Percentiles rank a stretch among this genome's conserved stretches.
Conservation (phyloP, 2,797 vertebrate genomes). For the Hoplostethus mediterraneus region DNA sequence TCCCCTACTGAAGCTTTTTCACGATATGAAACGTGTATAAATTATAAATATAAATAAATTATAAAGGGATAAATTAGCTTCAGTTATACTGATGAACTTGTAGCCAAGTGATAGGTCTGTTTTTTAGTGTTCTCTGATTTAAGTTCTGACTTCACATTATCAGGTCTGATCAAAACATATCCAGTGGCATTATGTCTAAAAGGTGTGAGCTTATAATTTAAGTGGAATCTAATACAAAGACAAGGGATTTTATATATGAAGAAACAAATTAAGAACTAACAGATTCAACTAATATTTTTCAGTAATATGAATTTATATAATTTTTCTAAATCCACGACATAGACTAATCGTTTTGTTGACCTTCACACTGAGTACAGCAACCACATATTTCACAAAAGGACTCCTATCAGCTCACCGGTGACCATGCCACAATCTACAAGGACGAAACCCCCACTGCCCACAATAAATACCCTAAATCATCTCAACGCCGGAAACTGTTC, state of each 20-base stretch:
- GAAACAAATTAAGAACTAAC: no score
- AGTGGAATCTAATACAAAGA: no score
- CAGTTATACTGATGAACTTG: neutral
- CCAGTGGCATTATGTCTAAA: no score
- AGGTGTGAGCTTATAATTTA: no score
- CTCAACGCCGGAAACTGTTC: conserved; percentile 21
- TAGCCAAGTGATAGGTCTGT: no score
- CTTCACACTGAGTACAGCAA: neutral
- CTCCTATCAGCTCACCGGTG: conserved; percentile 1
- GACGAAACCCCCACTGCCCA: conserved; percentile 51
- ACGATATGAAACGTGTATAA: neutral
- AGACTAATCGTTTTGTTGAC: neutral
- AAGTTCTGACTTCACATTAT: no score
- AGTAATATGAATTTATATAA: no score
- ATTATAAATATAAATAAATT: no score
- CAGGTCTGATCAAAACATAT: no score
- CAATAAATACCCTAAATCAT: conserved; percentile 50
- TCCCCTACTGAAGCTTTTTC: neutral
- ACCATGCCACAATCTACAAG: conserved; percentile 52
- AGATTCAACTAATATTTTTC: no score
- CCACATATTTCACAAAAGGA: conserved; percentile 10
- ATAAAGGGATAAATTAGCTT: neutral
- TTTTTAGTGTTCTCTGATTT: no score
- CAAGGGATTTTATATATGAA: no score
- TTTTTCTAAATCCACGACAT: neutral